Conservation (phyloP, 1,140 invertebrate species). For the Sitobion miscanthi region DNA sequence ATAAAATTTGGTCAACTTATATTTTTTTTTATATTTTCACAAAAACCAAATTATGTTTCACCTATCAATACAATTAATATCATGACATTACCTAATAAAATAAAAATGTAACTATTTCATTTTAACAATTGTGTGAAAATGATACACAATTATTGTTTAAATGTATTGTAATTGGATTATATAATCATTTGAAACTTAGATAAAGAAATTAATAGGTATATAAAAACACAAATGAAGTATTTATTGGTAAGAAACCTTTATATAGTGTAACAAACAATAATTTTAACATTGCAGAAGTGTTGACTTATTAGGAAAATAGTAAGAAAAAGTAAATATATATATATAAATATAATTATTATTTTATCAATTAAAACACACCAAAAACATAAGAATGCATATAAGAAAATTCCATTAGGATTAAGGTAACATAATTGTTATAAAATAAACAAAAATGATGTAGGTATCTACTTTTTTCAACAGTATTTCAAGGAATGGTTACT, state of each 20-base stretch:
- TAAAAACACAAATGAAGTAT: neutral
- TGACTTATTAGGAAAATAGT: neutral
- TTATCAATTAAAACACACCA: conserved; percentile 25
- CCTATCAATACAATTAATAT: neutral
- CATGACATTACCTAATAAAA: too few relatives aligned
- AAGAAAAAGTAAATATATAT: neutral
- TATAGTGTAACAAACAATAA: neutral
- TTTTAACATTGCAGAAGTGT: neutral
- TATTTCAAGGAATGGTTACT: neutral
- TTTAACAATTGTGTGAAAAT: too few relatives aligned
- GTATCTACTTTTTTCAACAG: neutral
- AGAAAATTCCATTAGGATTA: neutral
- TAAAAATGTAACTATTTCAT: too few relatives aligned
- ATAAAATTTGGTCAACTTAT: too few relatives aligned
- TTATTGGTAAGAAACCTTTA: conserved; percentile 7
- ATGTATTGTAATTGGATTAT: too few relatives aligned
- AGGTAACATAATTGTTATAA: neutral
- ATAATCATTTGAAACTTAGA: neutral
- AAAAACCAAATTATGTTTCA: neutral
- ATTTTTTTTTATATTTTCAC: too few relatives aligned
- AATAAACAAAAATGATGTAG: neutral
- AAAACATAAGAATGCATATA: neutral
- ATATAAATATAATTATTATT: neutral
- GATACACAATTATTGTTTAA: too few relatives aligned
- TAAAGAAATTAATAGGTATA: neutral